Evolutionary conservation across 2,888 invertebrate species (phyloP).

Genomic region (Campopleginae sp.): DNA sequence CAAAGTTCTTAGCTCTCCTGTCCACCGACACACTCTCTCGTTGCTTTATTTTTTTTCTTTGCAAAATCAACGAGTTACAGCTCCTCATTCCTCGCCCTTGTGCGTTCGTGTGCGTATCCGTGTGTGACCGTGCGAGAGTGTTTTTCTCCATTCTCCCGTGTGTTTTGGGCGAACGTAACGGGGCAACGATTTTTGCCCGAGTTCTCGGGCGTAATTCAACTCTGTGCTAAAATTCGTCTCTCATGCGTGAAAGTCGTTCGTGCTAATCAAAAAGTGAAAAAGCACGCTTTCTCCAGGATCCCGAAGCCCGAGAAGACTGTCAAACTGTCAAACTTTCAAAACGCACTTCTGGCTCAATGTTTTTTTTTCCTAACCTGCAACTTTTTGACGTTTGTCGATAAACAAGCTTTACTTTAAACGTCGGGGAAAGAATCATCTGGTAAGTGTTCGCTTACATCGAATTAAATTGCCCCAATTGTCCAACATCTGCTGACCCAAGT

Average conservation of each 20-base stretch:
- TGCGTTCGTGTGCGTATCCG: background rate
- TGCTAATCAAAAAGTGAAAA: background rate
- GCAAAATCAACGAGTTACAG: background rate
- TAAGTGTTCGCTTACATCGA: background rate
- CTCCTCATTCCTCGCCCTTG: background rate
- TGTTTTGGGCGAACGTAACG: conserved; percentile 39
- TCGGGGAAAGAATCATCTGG: conserved; percentile 14
- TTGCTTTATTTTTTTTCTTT: background rate
- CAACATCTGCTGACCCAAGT: background rate
- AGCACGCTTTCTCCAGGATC: conserved; percentile 8
- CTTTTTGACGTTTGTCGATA: conserved; percentile 55
- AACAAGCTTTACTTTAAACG: conserved; percentile 13
- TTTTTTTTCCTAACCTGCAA: conserved; percentile 59
- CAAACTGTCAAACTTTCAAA: conserved; percentile 33
- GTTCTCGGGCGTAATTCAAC: conserved; percentile 19
- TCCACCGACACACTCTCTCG: background rate
- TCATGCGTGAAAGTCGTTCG: conserved; percentile 4
- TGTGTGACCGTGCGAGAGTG: conserved; percentile 5
- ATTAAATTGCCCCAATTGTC: background rate
- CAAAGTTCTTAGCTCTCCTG: conserved; percentile 16
- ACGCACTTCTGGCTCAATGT: background rate
- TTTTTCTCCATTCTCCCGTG: background rate
- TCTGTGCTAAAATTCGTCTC: background rate
- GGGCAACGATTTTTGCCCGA: conserved; percentile 32
- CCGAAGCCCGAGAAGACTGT: conserved; percentile 1